Conservation (phyloP, 2,797 vertebrate species). For the Strix occidentalis region DNA sequence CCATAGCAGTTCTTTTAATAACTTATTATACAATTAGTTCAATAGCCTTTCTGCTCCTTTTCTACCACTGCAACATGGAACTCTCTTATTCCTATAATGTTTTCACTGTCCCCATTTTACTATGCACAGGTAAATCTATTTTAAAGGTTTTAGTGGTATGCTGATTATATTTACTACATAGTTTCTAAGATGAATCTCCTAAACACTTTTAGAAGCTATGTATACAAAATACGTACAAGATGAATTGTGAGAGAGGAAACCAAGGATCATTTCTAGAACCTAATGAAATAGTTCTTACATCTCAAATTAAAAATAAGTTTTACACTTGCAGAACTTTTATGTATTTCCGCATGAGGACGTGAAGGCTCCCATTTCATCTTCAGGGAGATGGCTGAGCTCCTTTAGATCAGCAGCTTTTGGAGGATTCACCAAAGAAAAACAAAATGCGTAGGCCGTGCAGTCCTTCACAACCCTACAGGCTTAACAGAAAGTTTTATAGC, state of each 20-base stretch:
- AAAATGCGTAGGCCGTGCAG: neutral
- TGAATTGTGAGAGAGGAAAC: neutral
- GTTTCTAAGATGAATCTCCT: neutral
- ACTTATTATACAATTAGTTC: constrained; percentile 65
- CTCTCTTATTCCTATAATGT: neutral
- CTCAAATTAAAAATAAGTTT: neutral
- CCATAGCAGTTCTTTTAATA: constrained; percentile 63
- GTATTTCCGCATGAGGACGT: neutral
- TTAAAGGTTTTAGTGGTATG: neutral
- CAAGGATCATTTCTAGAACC: neutral
- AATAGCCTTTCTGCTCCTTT: constrained; percentile 47
- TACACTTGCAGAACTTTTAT: neutral
- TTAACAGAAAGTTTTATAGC: neutral
- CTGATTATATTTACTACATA: neutral
- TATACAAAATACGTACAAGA: neutral
- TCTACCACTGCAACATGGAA: neutral
- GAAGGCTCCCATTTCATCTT: neutral
- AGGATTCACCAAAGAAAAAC: neutral
- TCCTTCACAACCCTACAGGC: neutral
- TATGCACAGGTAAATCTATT: neutral
- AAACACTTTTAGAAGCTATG: neutral
- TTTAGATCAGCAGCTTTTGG: neutral
- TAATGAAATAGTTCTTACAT: neutral
- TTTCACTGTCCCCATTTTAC: neutral
- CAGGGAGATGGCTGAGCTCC: neutral